Base-by-base conservation (phyloP, 2,797 vertebrate genomes). In the Meriones psammophilus region DNA sequence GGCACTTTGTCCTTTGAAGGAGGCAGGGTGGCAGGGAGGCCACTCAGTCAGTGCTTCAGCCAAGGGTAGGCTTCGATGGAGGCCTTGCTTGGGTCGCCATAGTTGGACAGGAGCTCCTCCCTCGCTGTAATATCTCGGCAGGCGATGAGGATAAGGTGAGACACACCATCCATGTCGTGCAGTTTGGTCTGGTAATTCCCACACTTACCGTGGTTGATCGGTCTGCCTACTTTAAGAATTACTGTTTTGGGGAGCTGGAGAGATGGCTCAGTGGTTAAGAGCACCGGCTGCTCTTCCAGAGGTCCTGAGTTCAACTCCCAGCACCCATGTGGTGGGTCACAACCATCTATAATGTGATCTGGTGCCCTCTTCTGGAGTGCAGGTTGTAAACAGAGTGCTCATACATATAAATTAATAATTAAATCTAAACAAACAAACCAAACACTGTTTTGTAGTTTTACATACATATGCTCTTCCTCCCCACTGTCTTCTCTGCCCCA, bases 141-240 rank as follows among this genome's bases (percentile, higher is more conserved):
- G 15, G 99, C 99, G n/a, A 99, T 98, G 91, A 99, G 97, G 97
- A 99, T 99, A 97, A 99, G 99, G 97, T 99, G 99, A 95, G 99
- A 99, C 54, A 98, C 98, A 3, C 99, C 99, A 0, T 99, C 98
- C 0, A 99, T 98, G 96, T 99, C 98, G 28, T 99, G 99, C 33
- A 99, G 99, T 94, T 99, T 99, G 7, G 99, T 99, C 69, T 99
- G 99, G 97, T 99, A 99, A 97, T 99, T 99, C 77, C 99, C 99
- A 39, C 96, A 99, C 97, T 99, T 99, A 97, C 99, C 99, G 98
- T 99, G 99, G 97, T 99, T 99, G 89, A 99, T 98, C 71, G 99
- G 98, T 74, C 99, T 98, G 1, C 3, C 46, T 36, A 54, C 33
- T 8, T 50, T 50, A 85, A 84, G 17, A 84, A 46, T 33, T 20